These are phyloP conservation scores for Recurvirostra avosetta DNA, from an alignment of 2,113 vertebrate species.

Conservation along the genomic window DNA sequence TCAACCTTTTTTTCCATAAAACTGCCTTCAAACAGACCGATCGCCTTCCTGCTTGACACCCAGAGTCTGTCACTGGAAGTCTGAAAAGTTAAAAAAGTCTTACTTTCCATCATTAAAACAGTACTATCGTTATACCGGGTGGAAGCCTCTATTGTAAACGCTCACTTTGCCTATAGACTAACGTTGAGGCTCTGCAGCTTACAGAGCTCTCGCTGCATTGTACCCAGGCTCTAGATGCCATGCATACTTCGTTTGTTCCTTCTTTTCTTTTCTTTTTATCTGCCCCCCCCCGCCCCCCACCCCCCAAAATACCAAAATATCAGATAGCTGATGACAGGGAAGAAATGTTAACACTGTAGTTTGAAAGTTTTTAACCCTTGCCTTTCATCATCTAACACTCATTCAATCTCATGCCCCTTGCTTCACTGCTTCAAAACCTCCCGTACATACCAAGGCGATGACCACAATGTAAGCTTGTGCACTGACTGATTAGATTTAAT, in stretches of 20 bases:
- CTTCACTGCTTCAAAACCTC: slow-evolving; percentile 49
- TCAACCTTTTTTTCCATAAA: background rate
- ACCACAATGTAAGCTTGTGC: slow-evolving; percentile 63
- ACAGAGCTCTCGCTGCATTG: background rate
- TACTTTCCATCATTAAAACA: slow-evolving; percentile 4
- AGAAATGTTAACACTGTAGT: slow-evolving; percentile 65
- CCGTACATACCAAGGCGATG: slow-evolving; percentile 66
- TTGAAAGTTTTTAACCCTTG: slow-evolving; percentile 65
- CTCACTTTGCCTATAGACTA: background rate
- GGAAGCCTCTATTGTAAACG: background rate
- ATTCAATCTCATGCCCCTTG: slow-evolving; percentile 37
- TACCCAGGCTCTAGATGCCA: slow-evolving; percentile 42
- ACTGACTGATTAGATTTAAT: slow-evolving; percentile 70
- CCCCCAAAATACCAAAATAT: slow-evolving; percentile 44
- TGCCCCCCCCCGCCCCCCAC: background rate
- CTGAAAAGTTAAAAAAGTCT: background rate
- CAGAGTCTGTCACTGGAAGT: background rate
- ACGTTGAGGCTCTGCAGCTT: background rate
- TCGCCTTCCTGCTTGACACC: background rate
- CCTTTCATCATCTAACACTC: slow-evolving; percentile 59
- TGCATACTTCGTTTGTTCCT: background rate
- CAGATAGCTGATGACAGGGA: slow-evolving; percentile 62
- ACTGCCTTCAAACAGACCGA: background rate
- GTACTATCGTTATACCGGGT: background rate
- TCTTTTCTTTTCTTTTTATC: background rate